A percentile compares a stretch with the other conserved stretches of the same genome.
Evolutionary conservation across 2,113 vertebrate genomes (phyloP).

Genomic region (Microcebus murinus): DNA sequence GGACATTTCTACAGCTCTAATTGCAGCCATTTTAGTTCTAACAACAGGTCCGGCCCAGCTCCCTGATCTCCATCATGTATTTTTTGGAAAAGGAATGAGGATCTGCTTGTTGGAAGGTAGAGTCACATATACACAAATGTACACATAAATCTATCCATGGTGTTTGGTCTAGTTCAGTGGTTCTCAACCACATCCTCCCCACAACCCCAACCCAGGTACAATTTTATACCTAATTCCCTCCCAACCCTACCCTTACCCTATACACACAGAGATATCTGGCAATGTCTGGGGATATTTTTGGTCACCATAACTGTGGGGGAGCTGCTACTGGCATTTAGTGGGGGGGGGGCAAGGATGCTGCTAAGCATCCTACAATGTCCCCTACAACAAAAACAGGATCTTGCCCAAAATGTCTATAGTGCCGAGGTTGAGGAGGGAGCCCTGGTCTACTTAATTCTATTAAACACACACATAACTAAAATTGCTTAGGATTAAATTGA

Average conservation of each 20-base stretch:
- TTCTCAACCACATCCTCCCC: background rate
- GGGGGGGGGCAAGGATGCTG: background rate
- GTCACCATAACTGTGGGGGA: background rate
- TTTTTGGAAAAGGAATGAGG: constrained; percentile 13
- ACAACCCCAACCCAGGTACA: background rate
- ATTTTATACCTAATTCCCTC: background rate
- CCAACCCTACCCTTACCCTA: background rate
- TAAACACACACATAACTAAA: background rate
- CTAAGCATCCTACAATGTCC: background rate
- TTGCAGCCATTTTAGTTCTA: constrained; percentile 5
- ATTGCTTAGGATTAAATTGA: constrained; percentile 55
- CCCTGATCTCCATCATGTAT: background rate
- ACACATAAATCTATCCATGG: background rate
- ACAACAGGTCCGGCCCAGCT: background rate
- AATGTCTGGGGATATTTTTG: background rate
- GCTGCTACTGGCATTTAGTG: background rate
- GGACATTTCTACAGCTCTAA: constrained; percentile 47
- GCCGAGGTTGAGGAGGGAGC: constrained; percentile 8
- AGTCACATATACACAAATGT: background rate
- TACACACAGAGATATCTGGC: background rate
- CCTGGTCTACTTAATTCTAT: background rate
- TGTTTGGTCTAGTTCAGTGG: background rate
- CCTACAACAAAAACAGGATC: background rate
- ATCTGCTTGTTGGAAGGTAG: background rate
- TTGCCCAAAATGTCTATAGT: background rate